Conservation (phyloP, 1,140 invertebrate species). For the Drosophila punjabiensis region DNA sequence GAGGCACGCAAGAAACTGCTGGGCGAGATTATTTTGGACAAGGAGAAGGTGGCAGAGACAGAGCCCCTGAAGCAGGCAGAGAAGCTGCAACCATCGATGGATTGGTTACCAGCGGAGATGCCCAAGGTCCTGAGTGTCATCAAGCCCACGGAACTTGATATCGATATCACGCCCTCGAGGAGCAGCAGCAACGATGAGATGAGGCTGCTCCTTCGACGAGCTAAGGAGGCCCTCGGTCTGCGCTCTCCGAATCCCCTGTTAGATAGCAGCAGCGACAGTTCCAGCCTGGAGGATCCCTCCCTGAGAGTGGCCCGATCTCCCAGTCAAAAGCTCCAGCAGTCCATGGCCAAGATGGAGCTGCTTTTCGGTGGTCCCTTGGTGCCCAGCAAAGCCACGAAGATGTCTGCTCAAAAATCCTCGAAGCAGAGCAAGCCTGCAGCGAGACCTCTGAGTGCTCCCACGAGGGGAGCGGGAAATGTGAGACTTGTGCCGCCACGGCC, state of each 20-base stretch:
- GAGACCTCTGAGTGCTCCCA: constrained; percentile 62
- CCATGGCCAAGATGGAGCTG: constrained; percentile 71
- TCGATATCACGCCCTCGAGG: constrained; percentile 2
- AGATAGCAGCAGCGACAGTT: constrained; percentile 23
- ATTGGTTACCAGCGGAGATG: constrained; percentile 4
- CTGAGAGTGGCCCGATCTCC: not conserved
- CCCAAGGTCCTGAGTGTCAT: not conserved
- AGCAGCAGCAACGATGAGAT: constrained; percentile 39
- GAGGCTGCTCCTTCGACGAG: constrained; percentile 8
- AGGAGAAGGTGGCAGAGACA: not conserved
- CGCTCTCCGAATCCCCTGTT: not conserved
- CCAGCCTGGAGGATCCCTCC: not conserved
- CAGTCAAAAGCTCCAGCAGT: constrained; percentile 43
- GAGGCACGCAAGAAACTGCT: constrained; percentile 57
- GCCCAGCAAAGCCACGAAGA: not conserved
- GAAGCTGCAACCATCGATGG: not conserved
- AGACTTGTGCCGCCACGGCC: constrained; percentile 16
- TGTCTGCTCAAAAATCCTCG: not conserved
- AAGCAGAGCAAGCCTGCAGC: not conserved
- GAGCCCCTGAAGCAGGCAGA: not conserved
- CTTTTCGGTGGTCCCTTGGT: constrained; percentile 49
- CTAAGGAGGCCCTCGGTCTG: constrained; percentile 22
- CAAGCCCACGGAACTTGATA: constrained; percentile 3
- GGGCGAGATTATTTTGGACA: not conserved
- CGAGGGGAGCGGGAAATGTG: not conserved